Conservation (phyloP, 2,888 invertebrate species). For the Athetis lepigone region DNA sequence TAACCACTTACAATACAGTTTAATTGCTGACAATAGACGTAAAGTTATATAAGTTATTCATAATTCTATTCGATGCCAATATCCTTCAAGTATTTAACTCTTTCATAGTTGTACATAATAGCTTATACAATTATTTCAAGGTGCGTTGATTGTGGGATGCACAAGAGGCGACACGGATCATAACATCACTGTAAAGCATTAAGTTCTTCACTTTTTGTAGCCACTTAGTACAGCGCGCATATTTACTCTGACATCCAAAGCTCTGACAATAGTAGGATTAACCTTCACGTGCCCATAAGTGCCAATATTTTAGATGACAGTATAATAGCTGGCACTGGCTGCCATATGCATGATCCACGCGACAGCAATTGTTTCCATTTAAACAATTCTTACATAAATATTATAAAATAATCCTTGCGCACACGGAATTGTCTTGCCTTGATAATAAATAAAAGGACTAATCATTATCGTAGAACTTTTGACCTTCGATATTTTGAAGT, state of each 20-base stretch:
- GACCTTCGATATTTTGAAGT: constrained; percentile 20
- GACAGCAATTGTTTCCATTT: constrained; percentile 38
- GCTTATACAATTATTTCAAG: constrained; percentile 50
- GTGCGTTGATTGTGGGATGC: constrained; percentile 40
- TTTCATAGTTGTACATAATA: constrained; percentile 36
- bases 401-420: constrained; percentile 25
- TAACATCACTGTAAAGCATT: constrained; percentile 23
- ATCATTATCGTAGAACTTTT: constrained; percentile 9
- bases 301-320: constrained; percentile 63
- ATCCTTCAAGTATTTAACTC: constrained; percentile 35
- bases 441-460: constrained; percentile 14
- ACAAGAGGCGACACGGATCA: constrained; percentile 40
- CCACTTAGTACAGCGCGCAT: constrained; percentile 20
- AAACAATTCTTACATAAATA: constrained; percentile 35
- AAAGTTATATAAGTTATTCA: constrained; percentile 52
- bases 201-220: constrained; percentile 23
- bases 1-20: constrained; percentile 38
- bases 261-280: constrained; percentile 59
- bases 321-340: constrained; percentile 42
- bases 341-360: constrained; percentile 38
- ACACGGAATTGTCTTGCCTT: constrained; percentile 11
- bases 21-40: constrained; percentile 43
- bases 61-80: constrained; percentile 34
- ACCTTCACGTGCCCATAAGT: constrained; percentile 68
- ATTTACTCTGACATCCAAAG: constrained; percentile 44